Conservation (phyloP, 2,113 vertebrate genomes). For the Passer domesticus region DNA sequence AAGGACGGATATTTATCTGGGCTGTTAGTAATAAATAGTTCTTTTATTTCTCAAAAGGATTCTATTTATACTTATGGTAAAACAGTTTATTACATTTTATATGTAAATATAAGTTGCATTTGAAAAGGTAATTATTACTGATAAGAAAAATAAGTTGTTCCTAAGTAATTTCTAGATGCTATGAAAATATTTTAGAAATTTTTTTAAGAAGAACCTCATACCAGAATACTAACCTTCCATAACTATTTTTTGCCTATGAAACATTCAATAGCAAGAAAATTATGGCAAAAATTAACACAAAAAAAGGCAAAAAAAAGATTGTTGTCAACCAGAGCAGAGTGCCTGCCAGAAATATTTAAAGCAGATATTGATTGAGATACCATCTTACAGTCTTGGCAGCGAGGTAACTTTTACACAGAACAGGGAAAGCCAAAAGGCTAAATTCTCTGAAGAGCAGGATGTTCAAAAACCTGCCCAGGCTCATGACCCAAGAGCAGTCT, state of each 20-base stretch:
- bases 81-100: background rate
- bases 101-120: background rate
- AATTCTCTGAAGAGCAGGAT: constrained; percentile 16
- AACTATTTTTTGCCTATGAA: background rate
- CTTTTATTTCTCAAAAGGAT: background rate
- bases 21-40: background rate
- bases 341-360: constrained; percentile 52
- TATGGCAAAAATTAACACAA: background rate
- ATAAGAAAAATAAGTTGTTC: background rate
- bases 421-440: constrained; percentile 46
- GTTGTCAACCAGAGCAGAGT: background rate
- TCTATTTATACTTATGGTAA: background rate
- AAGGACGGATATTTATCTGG: background rate
- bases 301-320: background rate
- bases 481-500: constrained; percentile 29
- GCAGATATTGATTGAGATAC: constrained; percentile 47
- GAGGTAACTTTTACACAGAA: constrained; percentile 11
- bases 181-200: background rate
- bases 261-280: background rate
- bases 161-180: background rate
- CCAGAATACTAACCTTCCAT: background rate
- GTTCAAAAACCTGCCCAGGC: constrained; percentile 46
- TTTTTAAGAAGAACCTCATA: background rate
- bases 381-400: constrained; percentile 18
- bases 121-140: background rate